These are phyloP conservation scores for Helicolenus hilgendorfi DNA, from an alignment of 2,797 vertebrate genomes.

Conservation along the genomic window DNA sequence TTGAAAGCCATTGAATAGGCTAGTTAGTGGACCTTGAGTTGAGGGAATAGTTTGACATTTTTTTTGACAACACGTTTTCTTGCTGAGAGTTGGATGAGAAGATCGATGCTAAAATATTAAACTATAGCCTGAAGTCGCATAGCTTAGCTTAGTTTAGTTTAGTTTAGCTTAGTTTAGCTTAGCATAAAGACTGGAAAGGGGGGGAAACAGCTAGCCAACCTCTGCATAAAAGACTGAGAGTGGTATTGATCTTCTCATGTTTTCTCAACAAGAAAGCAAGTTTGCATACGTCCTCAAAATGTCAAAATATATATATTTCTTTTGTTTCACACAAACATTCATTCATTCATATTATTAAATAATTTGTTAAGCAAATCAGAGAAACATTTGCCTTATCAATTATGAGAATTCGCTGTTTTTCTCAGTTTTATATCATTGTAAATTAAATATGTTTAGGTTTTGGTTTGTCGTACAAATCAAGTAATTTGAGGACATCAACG, in stretches of 20 bases:
- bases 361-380: background rate
- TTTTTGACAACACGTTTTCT: background rate
- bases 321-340: background rate
- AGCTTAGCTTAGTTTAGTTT: too few species aligned
- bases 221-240: background rate
- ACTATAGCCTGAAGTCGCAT: background rate
- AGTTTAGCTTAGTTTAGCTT: too few species aligned
- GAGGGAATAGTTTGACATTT: background rate
- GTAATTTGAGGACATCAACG: background rate
- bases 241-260: background rate
- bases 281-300: background rate
- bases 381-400: background rate
- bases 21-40: background rate
- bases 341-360: background rate
- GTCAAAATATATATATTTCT: background rate
- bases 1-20: background rate
- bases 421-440: background rate
- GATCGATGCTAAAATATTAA: background rate
- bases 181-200: too few species aligned
- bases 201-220: too few species aligned
- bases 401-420: background rate
- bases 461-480: background rate
- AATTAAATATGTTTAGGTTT: background rate
- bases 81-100: background rate
- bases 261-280: background rate